These are phyloP conservation scores for Neolamprologus falcicula DNA, from an alignment of 2,113 vertebrate species.

Conservation along the genomic window DNA sequence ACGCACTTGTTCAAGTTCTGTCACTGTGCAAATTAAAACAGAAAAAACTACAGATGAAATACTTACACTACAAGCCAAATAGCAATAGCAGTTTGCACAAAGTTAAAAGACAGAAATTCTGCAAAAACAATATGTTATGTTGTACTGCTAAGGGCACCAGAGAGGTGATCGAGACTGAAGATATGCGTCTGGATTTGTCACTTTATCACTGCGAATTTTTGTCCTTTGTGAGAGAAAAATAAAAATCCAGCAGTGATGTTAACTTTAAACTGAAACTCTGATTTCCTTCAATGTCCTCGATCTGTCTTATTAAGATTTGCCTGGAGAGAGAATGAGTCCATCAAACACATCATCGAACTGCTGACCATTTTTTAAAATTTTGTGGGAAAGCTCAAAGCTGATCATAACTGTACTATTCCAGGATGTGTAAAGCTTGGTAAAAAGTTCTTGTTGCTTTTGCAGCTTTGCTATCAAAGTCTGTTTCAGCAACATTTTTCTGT, in stretches of 20 bases:
- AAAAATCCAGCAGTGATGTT: not conserved
- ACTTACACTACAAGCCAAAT: not conserved
- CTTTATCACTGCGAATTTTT: not conserved
- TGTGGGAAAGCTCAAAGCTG: not conserved
- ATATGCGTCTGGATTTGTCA: not conserved
- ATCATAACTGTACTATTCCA: not conserved
- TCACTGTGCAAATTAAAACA: not conserved
- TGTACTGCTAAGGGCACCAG: not conserved
- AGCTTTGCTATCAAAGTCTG: not conserved
- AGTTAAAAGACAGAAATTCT: not conserved
- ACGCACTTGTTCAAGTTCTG: not conserved
- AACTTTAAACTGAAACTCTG: not conserved
- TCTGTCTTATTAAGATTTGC: not conserved
- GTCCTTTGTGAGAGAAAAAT: not conserved
- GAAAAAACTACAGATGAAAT: not conserved
- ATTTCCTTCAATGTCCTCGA: not conserved
- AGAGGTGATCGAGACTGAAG: not conserved
- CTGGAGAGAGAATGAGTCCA: not conserved
- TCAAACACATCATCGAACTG: not conserved
- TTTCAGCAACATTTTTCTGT: not conserved
- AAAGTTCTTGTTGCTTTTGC: not conserved
- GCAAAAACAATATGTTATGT: not conserved
- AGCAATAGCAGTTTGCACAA: not conserved
- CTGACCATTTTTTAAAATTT: rapidly evolving
- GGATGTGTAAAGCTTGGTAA: not conserved